These are phyloP conservation scores for Coturnix japonica DNA, from an alignment of 2,113 vertebrate species.

Conservation along the genomic window DNA sequence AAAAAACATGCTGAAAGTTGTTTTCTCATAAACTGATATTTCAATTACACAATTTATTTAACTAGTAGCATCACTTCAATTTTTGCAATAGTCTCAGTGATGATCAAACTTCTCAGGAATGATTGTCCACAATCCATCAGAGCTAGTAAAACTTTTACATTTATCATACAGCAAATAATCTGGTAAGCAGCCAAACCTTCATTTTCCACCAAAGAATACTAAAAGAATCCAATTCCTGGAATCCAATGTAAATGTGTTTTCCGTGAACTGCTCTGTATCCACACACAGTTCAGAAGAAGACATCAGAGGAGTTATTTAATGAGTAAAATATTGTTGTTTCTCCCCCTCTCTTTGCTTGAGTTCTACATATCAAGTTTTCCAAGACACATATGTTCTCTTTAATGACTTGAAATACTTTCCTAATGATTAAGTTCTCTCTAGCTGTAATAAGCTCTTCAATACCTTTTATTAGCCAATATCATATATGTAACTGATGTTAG, in stretches of 20 bases:
- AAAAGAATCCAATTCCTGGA: conserved; percentile 43
- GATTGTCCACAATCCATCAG: conserved; percentile 49
- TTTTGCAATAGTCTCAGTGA: conserved; percentile 66
- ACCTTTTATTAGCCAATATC: conserved; percentile 2
- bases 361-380: conserved; percentile 58
- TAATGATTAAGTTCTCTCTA: conserved; percentile 54
- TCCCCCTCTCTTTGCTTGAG: background rate
- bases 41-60: background rate
- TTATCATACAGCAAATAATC: conserved; percentile 66
- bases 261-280: conserved; percentile 15
- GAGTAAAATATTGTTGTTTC: conserved; percentile 61
- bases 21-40: background rate
- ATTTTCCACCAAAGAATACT: conserved; percentile 67
- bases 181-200: conserved; percentile 70
- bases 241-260: conserved; percentile 61
- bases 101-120: conserved; percentile 77
- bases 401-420: conserved; percentile 63
- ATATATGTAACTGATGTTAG: background rate
- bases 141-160: conserved; percentile 65
- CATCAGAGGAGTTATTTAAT: conserved; percentile 50
- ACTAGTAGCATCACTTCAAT: conserved; percentile 59
- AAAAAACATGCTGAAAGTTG: background rate
- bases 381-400: conserved; percentile 32
- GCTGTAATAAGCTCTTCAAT: background rate
- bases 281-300: conserved; percentile 1